phyloP scores from a whole-genome alignment of 2,113 vertebrate genomes.

The Alligator mississippiensis region DNA sequence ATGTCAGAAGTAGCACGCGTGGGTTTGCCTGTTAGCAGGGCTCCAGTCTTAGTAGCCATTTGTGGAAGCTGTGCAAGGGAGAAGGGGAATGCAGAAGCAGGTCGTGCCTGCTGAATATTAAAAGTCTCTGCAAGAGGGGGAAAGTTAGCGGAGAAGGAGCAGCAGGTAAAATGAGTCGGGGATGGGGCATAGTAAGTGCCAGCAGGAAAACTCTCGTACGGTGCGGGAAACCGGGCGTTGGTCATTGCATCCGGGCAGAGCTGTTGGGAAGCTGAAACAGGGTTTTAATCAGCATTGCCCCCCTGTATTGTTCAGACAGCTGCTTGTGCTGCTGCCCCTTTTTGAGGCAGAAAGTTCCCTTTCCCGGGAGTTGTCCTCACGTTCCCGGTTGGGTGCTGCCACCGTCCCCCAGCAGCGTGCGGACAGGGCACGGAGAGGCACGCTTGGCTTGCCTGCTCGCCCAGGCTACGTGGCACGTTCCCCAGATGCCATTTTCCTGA shows the following conservation, averaged over 20 bases:
- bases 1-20: neutral
- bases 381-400: neutral
- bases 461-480: neutral
- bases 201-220: neutral
- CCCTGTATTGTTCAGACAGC: slow-evolving; percentile 27
- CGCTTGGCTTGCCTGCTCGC: neutral
- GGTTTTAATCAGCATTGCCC: neutral
- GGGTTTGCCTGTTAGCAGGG: neutral
- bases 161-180: neutral
- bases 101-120: neutral
- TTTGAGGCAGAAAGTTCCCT: neutral
- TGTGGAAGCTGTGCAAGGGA: neutral
- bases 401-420: neutral
- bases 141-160: neutral
- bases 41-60: neutral
- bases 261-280: no score
- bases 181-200: neutral
- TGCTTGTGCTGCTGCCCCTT: neutral
- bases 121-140: neutral
- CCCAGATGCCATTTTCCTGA: neutral
- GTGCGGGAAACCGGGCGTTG: neutral
- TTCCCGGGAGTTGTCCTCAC: no score
- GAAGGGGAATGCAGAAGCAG: neutral
- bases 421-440: neutral
- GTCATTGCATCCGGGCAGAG: neutral